phyloP scores from a whole-genome alignment of 1,140 invertebrate species.

The Apis dorsata region DNA sequence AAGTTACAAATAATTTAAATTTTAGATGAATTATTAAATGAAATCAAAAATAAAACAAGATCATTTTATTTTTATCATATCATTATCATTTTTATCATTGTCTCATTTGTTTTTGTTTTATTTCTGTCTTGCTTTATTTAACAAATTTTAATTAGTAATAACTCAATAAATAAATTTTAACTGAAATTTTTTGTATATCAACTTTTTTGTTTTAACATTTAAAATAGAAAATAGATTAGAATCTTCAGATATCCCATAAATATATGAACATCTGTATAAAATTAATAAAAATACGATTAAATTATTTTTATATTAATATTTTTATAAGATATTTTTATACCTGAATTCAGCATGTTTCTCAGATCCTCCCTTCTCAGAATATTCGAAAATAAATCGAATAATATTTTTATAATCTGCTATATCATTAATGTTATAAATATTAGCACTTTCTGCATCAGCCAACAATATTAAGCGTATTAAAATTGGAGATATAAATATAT shows the following conservation, averaged over 20 bases:
- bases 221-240: too few species aligned
- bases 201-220: not conserved
- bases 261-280: not conserved
- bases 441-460: slow-evolving; percentile 68
- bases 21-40: too few species aligned
- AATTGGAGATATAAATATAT: slow-evolving; percentile 85
- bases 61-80: too few species aligned
- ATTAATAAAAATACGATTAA: not conserved
- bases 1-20: too few species aligned
- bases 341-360: slow-evolving; percentile 81
- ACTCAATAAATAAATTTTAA: too few species aligned
- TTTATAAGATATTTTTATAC: slow-evolving; percentile 67
- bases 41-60: too few species aligned
- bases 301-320: not conserved
- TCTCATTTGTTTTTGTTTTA: too few species aligned
- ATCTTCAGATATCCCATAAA: too few species aligned
- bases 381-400: slow-evolving; percentile 71
- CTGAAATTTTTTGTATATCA: too few species aligned
- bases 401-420: slow-evolving; percentile 66
- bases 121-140: too few species aligned
- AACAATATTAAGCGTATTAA: slow-evolving; percentile 86
- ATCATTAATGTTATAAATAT: slow-evolving; percentile 51
- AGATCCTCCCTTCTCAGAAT: slow-evolving; percentile 69
- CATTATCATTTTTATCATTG: too few species aligned
- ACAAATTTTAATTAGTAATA: too few species aligned